Evolutionary conservation across 2,113 vertebrate genomes (phyloP).

Genomic region (Myrmecophaga tridactyla): DNA sequence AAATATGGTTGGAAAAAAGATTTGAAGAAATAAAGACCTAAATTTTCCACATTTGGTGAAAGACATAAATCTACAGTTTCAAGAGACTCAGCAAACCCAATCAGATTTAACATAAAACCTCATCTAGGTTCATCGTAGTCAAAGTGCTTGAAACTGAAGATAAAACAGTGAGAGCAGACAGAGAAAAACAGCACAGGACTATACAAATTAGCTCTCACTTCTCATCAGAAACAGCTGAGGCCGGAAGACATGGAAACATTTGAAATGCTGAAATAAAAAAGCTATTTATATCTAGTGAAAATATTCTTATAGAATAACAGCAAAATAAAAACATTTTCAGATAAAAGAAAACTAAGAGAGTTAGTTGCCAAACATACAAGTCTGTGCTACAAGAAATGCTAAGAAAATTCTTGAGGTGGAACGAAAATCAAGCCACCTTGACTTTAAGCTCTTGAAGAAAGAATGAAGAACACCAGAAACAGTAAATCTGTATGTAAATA

Average conservation of each 20-base stretch:
- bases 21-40: slow-evolving; percentile 30
- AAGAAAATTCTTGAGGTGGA: slow-evolving; percentile 28
- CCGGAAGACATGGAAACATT: slow-evolving; percentile 22
- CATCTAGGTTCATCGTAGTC: background rate
- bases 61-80: slow-evolving; percentile 19
- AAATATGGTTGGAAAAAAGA: slow-evolving; percentile 42
- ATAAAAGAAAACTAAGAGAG: slow-evolving; percentile 22
- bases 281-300: background rate
- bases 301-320: slow-evolving; percentile 3
- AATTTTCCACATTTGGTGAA: slow-evolving; percentile 44
- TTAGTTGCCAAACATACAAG: background rate
- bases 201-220: slow-evolving; percentile 16
- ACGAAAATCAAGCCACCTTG: slow-evolving; percentile 47
- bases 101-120: background rate
- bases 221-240: slow-evolving; percentile 7
- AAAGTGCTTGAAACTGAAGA: slow-evolving; percentile 34
- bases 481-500: slow-evolving; percentile 60
- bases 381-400: slow-evolving; percentile 11
- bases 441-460: slow-evolving; percentile 46
- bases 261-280: slow-evolving; percentile 22
- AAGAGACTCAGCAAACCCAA: background rate
- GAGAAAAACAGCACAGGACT: background rate
- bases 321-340: slow-evolving; percentile 25
- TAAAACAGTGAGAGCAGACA: background rate
- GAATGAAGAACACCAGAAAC: slow-evolving; percentile 42